Percentiles rank a stretch among this genome's conserved stretches.
Evolutionary conservation across 1,140 invertebrate genomes (phyloP).

Genomic region (Drosophila neocordata): DNA sequence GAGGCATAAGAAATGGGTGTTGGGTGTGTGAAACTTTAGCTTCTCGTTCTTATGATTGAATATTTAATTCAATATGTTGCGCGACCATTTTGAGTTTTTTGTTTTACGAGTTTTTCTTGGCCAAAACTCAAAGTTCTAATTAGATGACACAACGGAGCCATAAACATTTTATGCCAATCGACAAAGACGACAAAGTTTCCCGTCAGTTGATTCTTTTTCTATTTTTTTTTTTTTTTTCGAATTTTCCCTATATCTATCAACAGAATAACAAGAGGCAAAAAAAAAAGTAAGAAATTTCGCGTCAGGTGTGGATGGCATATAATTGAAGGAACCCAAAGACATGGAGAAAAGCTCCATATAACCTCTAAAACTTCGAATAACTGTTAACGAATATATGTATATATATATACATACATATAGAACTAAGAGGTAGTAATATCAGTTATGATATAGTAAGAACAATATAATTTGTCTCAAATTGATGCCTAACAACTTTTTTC

Average conservation of each 20-base stretch:
- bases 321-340: not conserved
- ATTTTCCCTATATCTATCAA: not conserved
- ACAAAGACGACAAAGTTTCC: slow-evolving; percentile 34
- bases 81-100: slow-evolving; percentile 48
- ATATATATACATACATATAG: no score
- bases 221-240: not conserved
- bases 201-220: not conserved
- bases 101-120: slow-evolving; percentile 41
- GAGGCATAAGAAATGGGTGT: not conserved
- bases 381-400: no score
- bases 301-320: slow-evolving; percentile 1
- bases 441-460: no score
- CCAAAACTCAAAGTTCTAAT: slow-evolving; percentile 27
- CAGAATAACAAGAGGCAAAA: not conserved
- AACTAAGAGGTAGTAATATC: no score
- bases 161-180: slow-evolving; percentile 48
- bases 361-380: no score
- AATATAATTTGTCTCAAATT: no score
- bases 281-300: not conserved
- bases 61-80: slow-evolving; percentile 78
- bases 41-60: slow-evolving; percentile 75
- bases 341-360: no score
- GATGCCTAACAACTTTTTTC: no score
- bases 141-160: slow-evolving; percentile 31
- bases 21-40: slow-evolving; percentile 48